Evolutionary conservation across 2,888 invertebrate genomes (phyloP).

Genomic region (Cancer borealis): DNA sequence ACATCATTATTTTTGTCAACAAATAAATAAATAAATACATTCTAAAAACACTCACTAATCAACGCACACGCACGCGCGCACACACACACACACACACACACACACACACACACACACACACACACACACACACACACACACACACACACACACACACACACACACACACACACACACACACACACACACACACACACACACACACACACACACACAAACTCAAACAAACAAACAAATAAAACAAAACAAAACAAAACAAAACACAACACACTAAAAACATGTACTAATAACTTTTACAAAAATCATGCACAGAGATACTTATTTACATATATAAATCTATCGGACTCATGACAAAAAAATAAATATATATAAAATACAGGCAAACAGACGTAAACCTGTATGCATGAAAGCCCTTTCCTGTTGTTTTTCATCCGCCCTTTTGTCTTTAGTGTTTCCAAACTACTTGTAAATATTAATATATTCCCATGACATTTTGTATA

Average conservation of each 20-base stretch:
- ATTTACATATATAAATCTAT: not conserved
- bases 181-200: too few species aligned
- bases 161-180: too few species aligned
- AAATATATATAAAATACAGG: not conserved
- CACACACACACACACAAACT: too few species aligned
- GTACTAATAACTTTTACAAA: not conserved
- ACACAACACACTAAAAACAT: not conserved
- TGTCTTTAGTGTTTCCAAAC: constrained; percentile 59
- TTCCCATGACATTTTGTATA: constrained; percentile 69
- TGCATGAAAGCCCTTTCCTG: not conserved
- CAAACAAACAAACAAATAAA: not conserved
- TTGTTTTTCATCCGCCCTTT: constrained; percentile 1
- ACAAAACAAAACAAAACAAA: not conserved
- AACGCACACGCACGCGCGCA: too few species aligned
- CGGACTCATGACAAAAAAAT: not conserved
- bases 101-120: too few species aligned
- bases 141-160: too few species aligned
- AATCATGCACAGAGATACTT: not conserved
- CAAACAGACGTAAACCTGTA: not conserved
- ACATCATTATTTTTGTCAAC: too few species aligned
- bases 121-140: too few species aligned
- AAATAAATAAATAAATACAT: too few species aligned
- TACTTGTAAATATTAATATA: constrained; percentile 67
- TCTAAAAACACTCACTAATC: too few species aligned
- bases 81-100: too few species aligned